Evolutionary conservation across 2,797 vertebrate genomes (phyloP).

Genomic region (Lepilemur septentrionalis): DNA sequence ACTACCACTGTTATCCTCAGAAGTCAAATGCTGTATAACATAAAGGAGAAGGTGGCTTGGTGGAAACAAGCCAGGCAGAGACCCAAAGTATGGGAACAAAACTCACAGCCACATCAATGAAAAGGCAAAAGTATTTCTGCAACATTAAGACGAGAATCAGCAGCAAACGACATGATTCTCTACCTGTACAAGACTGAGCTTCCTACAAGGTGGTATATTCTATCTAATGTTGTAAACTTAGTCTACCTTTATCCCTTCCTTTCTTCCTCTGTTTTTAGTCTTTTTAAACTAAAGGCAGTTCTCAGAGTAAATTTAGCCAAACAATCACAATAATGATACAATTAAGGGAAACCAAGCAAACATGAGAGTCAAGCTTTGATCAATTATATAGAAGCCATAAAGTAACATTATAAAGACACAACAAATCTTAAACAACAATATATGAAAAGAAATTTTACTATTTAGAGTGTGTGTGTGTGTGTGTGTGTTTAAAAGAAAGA

Average conservation of each 20-base stretch:
- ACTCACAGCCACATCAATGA: neutral
- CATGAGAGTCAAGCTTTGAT: neutral
- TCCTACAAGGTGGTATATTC: neutral
- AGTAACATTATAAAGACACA: neutral
- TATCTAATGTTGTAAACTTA: neutral
- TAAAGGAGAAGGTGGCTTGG: neutral
- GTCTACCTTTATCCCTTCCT: slow-evolving; percentile 5
- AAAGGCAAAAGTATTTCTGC: slow-evolving; percentile 15
- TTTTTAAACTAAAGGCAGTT: neutral
- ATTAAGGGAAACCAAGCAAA: neutral
- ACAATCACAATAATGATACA: slow-evolving; percentile 33
- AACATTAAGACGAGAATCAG: slow-evolving; percentile 5
- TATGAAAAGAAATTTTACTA: neutral
- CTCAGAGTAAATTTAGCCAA: slow-evolving; percentile 50
- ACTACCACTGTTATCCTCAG: neutral
- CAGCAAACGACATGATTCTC: neutral
- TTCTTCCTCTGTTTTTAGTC: slow-evolving; percentile 10
- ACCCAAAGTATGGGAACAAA: slow-evolving; percentile 30
- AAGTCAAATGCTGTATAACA: neutral
- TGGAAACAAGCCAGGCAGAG: slow-evolving; percentile 35
- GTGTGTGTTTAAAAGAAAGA: neutral
- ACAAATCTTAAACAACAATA: neutral
- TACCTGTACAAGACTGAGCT: slow-evolving; percentile 41
- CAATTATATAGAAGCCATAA: neutral
- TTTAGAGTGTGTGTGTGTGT: neutral